A percentile compares a stretch with the other conserved stretches of the same genome.
Evolutionary conservation across 2,797 vertebrate species (phyloP).

Genomic region (Limosa lapponica): DNA sequence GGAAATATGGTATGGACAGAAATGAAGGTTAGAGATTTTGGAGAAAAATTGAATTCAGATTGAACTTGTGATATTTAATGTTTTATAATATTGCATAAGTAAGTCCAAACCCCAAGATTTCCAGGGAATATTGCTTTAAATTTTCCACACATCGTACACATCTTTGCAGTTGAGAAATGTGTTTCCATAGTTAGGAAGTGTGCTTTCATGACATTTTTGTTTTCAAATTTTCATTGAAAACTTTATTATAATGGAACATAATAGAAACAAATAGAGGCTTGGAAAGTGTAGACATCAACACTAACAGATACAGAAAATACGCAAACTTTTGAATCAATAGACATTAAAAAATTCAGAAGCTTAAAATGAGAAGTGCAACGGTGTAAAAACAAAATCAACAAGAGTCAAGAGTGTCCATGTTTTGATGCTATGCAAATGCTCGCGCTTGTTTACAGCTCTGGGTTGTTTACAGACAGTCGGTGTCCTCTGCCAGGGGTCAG

Average conservation of each 20-base stretch:
- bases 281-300: background rate
- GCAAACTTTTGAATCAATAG: background rate
- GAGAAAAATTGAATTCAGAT: background rate
- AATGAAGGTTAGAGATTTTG: background rate
- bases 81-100: background rate
- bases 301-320: background rate
- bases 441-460: background rate
- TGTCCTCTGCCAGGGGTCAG: background rate
- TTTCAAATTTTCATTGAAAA: background rate
- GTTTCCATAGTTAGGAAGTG: background rate
- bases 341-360: conserved; percentile 19
- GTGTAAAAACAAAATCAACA: background rate
- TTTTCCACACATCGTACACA: background rate
- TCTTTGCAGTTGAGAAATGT: background rate
- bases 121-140: background rate
- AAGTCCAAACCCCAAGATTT: background rate
- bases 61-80: background rate
- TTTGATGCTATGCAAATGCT: background rate
- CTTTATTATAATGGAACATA: background rate
- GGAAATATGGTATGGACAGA: background rate
- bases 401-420: background rate
- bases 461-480: background rate
- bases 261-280: background rate
- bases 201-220: background rate
- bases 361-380: background rate